Base-by-base conservation (phyloP, 2,113 vertebrate species). In the Lepisosteus oculatus region DNA sequence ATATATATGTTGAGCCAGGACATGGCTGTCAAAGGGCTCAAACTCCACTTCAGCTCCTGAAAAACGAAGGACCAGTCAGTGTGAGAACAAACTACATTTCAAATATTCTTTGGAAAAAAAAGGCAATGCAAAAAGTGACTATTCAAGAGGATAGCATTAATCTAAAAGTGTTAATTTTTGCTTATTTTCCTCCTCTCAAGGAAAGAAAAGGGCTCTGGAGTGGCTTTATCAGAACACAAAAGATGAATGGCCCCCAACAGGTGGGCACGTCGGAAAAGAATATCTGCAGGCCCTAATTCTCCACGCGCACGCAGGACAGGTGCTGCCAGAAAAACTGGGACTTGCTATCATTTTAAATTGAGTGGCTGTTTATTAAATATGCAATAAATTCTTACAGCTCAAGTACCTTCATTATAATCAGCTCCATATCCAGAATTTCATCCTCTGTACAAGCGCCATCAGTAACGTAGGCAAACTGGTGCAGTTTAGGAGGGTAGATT, bases 1-100 rank as follows among this genome's bases (percentile, higher is more conserved):
- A 99, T 90, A 91, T 98, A 99, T 65, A 97, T 90, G n/a, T 95
- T 98, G 68, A 99, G 88, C 97, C 97, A 99, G 51, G 96, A 95
- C 76, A 99, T 88, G 8, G 94, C 86, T 7, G 97, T 98, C 86
- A 98, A 84, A 0, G 97, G 97, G 71, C 92, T 95, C 68, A 99
- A 85, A 61, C 88, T 93, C 97, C 97, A 99, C 0, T 97, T 92
- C 68, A 99, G 93, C 79, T 95, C 95, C 97, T 99, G 81, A 6
- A 74, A 80, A 61, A 84, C 29, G 66, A 7, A 57, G n/a, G 12
- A 14, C 76, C 2, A 68, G 47, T 7, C 57, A 68, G 3, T 44
- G 8, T 51, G 9, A 51, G 47, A 51, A 51, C 9, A 29, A 29
- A 51, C 47, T 5, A 51, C 47, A 43, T 15, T 45, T 29, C 29